Conservation (phyloP, 2,797 vertebrate species). For the Mallotus villosus region DNA sequence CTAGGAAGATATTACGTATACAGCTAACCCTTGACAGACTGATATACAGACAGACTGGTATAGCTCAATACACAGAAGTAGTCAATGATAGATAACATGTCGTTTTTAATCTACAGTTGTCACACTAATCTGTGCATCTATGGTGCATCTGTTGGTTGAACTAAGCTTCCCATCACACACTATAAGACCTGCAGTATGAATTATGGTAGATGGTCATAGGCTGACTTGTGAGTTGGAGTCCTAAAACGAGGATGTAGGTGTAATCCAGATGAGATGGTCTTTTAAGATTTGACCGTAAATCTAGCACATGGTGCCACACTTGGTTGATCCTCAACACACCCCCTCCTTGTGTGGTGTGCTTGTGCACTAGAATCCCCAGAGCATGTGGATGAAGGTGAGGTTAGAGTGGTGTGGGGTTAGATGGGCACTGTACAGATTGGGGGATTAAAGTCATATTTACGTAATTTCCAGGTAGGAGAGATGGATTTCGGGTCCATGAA, state of each 20-base stretch:
- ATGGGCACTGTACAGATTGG: too few relatives aligned
- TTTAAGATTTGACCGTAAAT: neutral
- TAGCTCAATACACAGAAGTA: conserved; percentile 16
- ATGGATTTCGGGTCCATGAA: too few relatives aligned
- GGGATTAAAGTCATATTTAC: too few relatives aligned
- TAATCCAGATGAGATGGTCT: neutral
- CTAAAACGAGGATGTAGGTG: too few relatives aligned
- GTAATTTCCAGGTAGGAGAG: too few relatives aligned
- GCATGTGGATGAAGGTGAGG: neutral
- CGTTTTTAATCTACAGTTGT: conserved; percentile 66
- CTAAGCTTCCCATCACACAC: conserved; percentile 58
- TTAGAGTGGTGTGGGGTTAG: neutral
- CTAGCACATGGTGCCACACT: neutral
- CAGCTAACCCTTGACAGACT: conserved; percentile 57
- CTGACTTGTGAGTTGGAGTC: conserved; percentile 34
- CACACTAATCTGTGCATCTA: conserved; percentile 64
- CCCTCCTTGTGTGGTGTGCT: neutral
- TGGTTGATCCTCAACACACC: neutral
- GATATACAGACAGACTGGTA: neutral
- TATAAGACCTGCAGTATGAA: too few relatives aligned
- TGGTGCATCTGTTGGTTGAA: conserved; percentile 59
- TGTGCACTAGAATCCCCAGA: conserved; percentile 21
- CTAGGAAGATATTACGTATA: conserved; percentile 61
- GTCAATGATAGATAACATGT: conserved; percentile 45
- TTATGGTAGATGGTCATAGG: too few relatives aligned